phyloP scores from a whole-genome alignment of 37 sponge, comb jelly and placozoan species.

The Corticium candelabrum region DNA sequence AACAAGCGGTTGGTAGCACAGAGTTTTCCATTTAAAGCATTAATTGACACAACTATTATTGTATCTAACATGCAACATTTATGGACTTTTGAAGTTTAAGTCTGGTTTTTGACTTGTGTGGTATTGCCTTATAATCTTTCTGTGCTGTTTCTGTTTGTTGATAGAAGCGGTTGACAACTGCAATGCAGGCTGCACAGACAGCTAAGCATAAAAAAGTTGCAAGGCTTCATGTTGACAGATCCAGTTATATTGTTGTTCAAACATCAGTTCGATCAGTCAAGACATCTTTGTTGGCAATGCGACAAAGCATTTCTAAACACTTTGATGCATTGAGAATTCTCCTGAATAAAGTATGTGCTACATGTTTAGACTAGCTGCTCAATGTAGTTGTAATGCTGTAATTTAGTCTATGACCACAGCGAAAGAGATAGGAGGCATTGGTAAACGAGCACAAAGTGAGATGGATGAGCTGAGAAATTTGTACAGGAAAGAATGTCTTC shows the following conservation, averaged over 20 bases:
- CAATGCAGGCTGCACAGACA: background rate
- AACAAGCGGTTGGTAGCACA: background rate
- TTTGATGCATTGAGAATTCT: background rate
- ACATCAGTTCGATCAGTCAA: background rate
- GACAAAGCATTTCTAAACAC: background rate
- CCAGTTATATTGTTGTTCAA: background rate
- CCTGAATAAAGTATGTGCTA: background rate
- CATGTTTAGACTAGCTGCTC: background rate
- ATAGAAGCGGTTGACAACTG: background rate
- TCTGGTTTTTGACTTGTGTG: too few species aligned
- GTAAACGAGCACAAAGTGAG: constrained; percentile 10
- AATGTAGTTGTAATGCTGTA: background rate
- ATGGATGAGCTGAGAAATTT: constrained; percentile 43
- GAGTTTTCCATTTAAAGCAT: background rate
- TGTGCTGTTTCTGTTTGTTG: background rate
- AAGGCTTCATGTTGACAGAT: background rate
- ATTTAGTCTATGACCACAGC: background rate
- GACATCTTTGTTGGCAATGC: background rate
- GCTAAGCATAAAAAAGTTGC: background rate
- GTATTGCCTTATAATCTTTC: too few species aligned
- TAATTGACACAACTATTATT: too few species aligned
- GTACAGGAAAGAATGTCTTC: constrained; percentile 54
- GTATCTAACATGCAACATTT: too few species aligned
- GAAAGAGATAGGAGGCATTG: background rate
- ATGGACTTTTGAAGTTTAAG: too few species aligned